phyloP scores from a whole-genome alignment of 2,113 vertebrate species.

The Micronycteris hirsuta region DNA sequence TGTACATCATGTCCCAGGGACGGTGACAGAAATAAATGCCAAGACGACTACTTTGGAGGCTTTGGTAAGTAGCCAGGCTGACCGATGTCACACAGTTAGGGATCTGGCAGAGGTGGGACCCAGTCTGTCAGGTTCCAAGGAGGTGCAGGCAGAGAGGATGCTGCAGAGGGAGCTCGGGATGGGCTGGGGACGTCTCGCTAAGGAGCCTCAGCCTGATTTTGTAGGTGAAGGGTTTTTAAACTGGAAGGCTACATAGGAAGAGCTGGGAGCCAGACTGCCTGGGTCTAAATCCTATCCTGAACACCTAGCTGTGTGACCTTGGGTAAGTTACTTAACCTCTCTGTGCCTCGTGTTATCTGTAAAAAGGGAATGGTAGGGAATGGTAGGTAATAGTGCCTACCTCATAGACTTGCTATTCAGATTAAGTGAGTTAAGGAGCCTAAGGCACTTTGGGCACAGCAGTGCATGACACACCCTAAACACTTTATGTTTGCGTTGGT shows the following conservation, averaged over 20 bases:
- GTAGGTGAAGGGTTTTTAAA: background rate
- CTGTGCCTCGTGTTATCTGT: background rate
- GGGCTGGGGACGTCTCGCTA: background rate
- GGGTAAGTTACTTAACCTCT: background rate
- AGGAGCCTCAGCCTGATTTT: background rate
- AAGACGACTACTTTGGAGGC: background rate
- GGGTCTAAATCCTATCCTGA: background rate
- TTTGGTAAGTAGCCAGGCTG: background rate
- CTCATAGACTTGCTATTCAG: background rate
- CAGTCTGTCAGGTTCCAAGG: background rate
- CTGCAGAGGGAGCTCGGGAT: background rate
- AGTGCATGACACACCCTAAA: accelerated
- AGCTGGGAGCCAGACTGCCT: background rate
- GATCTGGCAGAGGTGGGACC: background rate
- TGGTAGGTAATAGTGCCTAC: background rate
- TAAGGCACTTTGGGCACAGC: background rate
- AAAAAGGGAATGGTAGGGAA: background rate
- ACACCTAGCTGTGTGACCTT: background rate
- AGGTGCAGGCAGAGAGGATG: accelerated
- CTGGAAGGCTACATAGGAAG: background rate
- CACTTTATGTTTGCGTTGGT: background rate
- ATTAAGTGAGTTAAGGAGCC: background rate
- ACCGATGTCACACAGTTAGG: background rate
- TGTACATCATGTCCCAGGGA: background rate
- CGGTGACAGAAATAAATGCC: background rate